phyloP scores from a whole-genome alignment of 2,888 invertebrate genomes.

The Tolmerus cingulatus region DNA sequence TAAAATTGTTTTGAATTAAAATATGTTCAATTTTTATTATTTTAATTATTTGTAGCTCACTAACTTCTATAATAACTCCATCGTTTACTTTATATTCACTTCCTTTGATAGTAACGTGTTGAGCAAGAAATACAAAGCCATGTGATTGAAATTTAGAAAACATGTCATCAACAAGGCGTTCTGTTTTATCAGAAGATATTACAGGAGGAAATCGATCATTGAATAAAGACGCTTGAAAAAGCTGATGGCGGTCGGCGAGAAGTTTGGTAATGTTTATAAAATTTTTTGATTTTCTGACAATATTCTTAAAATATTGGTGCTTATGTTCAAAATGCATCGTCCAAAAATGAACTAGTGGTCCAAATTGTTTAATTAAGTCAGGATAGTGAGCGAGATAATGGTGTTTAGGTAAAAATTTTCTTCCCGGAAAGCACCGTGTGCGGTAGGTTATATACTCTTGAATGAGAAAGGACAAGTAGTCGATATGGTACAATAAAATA shows the following conservation, averaged over 20 bases:
- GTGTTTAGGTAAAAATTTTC: slow-evolving; percentile 45
- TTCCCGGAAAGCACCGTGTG: slow-evolving; percentile 38
- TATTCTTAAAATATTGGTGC: slow-evolving; percentile 19
- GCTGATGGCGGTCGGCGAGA: neutral
- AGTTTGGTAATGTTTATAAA: slow-evolving; percentile 18
- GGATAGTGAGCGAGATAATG: slow-evolving; percentile 48
- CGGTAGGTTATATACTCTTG: slow-evolving; percentile 45
- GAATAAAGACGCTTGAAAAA: neutral
- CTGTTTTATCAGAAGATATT: slow-evolving; percentile 6
- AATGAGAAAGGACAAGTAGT: slow-evolving; percentile 45
- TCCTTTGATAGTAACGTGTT: neutral
- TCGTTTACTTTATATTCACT: neutral
- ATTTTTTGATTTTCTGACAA: slow-evolving; percentile 1
- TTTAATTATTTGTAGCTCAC: neutral
- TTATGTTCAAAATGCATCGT: slow-evolving; percentile 19
- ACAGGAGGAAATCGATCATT: neutral
- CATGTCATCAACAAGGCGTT: neutral
- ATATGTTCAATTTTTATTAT: slow-evolving; percentile 7
- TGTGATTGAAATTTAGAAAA: neutral
- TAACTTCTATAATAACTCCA: neutral
- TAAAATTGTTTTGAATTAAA: neutral
- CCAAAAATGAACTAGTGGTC: slow-evolving; percentile 35
- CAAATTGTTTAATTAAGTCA: slow-evolving; percentile 44
- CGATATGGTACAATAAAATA: slow-evolving; percentile 43
- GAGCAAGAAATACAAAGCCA: neutral